phyloP scores from a whole-genome alignment of 2,113 vertebrate species.

The Nicator chloris region DNA sequence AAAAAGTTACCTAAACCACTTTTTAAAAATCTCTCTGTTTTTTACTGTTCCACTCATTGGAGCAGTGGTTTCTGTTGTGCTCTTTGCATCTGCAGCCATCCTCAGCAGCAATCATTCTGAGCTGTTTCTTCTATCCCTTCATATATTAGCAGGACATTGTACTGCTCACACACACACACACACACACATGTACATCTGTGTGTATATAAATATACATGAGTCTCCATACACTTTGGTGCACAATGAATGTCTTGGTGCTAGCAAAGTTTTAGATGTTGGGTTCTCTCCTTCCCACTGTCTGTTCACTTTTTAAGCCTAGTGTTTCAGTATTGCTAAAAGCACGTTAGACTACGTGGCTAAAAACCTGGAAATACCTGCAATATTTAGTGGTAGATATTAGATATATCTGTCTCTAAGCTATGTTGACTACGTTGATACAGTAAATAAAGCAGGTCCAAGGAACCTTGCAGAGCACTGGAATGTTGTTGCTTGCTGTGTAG shows the following conservation, averaged over 20 bases:
- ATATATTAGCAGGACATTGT: background rate
- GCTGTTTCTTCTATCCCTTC: background rate
- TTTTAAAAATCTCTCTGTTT: background rate
- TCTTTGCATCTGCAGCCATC: background rate
- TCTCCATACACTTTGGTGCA: background rate
- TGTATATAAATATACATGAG: background rate
- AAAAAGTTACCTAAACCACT: background rate
- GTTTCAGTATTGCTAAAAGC: background rate
- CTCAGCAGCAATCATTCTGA: background rate
- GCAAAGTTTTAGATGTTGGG: background rate
- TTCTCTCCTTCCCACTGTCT: background rate
- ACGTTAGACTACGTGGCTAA: accelerated
- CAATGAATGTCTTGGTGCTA: background rate
- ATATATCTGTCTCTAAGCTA: background rate
- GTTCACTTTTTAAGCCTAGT: background rate
- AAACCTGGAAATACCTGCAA: background rate
- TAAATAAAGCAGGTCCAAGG: background rate
- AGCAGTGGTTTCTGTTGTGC: background rate
- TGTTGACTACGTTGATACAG: accelerated
- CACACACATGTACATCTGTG: accelerated
- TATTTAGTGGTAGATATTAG: background rate
- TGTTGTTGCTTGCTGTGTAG: background rate
- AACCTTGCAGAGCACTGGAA: background rate
- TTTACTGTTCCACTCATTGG: background rate
- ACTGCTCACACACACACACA: accelerated